Base-by-base conservation (phyloP, 2,888 invertebrate genomes). In the Aleiodes alternator region DNA sequence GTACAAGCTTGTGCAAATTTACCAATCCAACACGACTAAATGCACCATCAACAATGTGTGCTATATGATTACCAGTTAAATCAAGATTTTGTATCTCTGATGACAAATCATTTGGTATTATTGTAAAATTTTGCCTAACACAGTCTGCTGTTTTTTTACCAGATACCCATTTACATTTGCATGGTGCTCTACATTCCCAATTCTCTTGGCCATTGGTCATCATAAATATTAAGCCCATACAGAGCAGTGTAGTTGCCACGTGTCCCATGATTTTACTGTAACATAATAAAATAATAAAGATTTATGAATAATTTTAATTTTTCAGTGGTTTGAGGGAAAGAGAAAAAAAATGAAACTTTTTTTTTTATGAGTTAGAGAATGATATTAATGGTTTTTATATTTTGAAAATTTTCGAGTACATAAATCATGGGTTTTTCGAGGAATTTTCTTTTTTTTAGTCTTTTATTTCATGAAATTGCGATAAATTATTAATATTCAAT, bases 111-210 rank as follows among this genome's bases (percentile, higher is more conserved):
- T 90, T 91, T 0, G 97, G 97, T 80, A 97, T 93, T 43, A 92
- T 90, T 64, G 91, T 92, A 48, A 96, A 91, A n/a, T 92, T 91
- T 53, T 92, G 91, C 73, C 92, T 91, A 50, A 92, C 92, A 88
- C 97, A 97, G 82, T 96, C 95, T 1, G 96, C 97, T 29, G 94
- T 94, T 87, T 95, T 96, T 88, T 94, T 96, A 6, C 97, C 96
- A 76, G 94, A 94, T 38, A 93, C 93, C 97, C 97, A 97, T 80
- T 94, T 94, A 88, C 97, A 97, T 85, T 94, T 93, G 90, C 97
- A 97, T 74, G 91, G 91, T 79, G 91, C 87, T 9, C 93, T 92
- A 88, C 95, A 95, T 43, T 90, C 91, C 71, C 92, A 91, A 88
- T 93, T 93, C 83, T 86, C 83, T 50, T 87, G 82, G 64, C 91